These are phyloP conservation scores for Anoplolepis gracilipes DNA, from an alignment of 1,140 invertebrate species.

Conservation along the genomic window DNA sequence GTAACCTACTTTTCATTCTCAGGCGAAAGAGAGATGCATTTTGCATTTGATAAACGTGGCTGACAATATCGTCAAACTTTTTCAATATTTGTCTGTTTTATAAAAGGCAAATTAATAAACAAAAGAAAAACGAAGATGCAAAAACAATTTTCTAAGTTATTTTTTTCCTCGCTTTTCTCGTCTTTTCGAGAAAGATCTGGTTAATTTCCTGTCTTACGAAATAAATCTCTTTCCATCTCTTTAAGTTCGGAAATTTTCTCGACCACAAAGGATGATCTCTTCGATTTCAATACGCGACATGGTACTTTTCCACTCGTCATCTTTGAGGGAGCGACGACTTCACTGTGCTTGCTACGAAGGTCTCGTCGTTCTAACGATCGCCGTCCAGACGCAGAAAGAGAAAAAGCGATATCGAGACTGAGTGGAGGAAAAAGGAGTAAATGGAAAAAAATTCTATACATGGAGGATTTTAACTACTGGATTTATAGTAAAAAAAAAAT, in stretches of 20 bases:
- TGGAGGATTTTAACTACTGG: not conserved
- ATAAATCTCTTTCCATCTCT: not conserved
- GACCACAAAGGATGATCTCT: constrained; percentile 33
- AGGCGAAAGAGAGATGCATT: constrained; percentile 28
- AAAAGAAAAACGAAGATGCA: not conserved
- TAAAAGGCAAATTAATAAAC: not conserved
- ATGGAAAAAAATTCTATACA: not conserved
- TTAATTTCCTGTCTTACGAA: not conserved
- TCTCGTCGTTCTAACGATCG: constrained; percentile 63
- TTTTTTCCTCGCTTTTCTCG: no score
- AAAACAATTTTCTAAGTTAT: not conserved
- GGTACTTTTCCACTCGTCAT: constrained; percentile 23
- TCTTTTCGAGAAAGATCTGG: not conserved
- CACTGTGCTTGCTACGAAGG: not conserved
- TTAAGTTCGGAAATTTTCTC: not conserved
- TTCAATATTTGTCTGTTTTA: not conserved
- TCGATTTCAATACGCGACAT: constrained; percentile 3
- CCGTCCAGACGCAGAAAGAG: not conserved
- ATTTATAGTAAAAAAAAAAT: constrained; percentile 4
- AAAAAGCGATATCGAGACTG: not conserved
- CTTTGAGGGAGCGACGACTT: constrained; percentile 15
- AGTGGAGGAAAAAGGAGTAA: not conserved
- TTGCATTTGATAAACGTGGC: constrained; percentile 6
- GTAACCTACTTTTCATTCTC: constrained; percentile 47
- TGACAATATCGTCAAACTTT: not conserved